Evolutionary conservation across 2,797 vertebrate genomes (phyloP), one percentile per base, ranked within the genome.

Genomic region (Pogoniulus pusillus): DNA sequence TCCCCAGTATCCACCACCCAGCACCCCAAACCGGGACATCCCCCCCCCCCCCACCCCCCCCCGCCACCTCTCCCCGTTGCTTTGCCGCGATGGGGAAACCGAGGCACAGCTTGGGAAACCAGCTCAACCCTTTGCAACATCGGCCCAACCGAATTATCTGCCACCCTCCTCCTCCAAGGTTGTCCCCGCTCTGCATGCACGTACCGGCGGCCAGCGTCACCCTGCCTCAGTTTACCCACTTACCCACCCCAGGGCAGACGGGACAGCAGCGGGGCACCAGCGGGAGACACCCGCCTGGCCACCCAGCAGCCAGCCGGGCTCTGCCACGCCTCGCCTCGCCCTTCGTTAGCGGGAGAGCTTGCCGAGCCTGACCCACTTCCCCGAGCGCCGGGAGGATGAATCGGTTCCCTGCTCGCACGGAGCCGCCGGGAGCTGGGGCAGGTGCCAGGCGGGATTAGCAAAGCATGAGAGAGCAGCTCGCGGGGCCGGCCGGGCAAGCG

Each of bases 331-430:
- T 71, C 15, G 60, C 92, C 92, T 89, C 82, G 7, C 83, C 95
- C 92, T 78, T 95, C 77, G 93, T 91, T 93, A 95, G 92, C 93
- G 83, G 95, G 83, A 95, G 94, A 94, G 91, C 83, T 78, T 82
- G 86, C 74, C 35, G 94, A 93, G 89, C 86, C 59, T 93, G 92
- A 93, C 94, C 95, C 93, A 92, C 79, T 96, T 94, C 93, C 95
- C 91, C 55, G 23, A 93, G 82, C 72, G 83, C 82, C 64, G 60
- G 72, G 63, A 90, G 93, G 93, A 92, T 90, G 93, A 91, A 95
- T 91, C 91, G 93, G 93, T 83, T 90, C 70, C 85, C 94, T 17
- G 70, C 81, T 78, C 64, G 82, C 87, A 63, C 81, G 77, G 26
- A 94, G 93, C 95, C 83, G 91, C 90, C 76, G 75, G 76, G 89